These are phyloP conservation scores for Coecobrya sp. DNA, from an alignment of 2,888 invertebrate genomes.

Conservation along the genomic window DNA sequence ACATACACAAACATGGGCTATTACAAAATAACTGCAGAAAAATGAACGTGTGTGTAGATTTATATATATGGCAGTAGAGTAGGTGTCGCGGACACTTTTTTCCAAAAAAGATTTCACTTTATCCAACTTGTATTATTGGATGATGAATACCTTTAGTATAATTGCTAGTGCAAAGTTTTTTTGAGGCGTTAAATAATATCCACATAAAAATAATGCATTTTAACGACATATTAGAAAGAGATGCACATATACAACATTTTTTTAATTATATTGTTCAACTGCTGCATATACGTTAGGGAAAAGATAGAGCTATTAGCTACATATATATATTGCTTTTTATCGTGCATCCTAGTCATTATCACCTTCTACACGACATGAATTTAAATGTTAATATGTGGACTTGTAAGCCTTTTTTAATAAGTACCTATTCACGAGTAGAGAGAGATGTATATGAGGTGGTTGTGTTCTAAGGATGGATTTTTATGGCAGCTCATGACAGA, in stretches of 20 bases:
- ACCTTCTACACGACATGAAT: conserved; percentile 41
- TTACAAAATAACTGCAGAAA: neutral
- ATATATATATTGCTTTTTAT: conserved; percentile 35
- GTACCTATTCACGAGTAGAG: neutral
- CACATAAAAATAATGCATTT: conserved; percentile 4
- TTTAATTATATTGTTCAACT: conserved; percentile 33
- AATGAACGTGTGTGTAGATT: no score
- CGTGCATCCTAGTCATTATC: conserved; percentile 50
- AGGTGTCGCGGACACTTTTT: neutral
- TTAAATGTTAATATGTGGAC: conserved; percentile 41
- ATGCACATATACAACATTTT: neutral
- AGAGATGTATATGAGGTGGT: neutral
- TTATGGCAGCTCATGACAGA: conserved; percentile 25
- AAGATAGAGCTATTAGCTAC: neutral
- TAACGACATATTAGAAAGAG: neutral
- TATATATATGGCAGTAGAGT: neutral
- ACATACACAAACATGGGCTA: no score
- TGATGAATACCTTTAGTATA: neutral
- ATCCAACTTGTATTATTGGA: neutral
- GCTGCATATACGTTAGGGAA: neutral
- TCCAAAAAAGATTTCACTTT: neutral
- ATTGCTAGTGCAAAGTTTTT: neutral
- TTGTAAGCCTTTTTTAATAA: conserved; percentile 18
- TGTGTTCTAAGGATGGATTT: neutral
- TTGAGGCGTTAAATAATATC: conserved; percentile 36